Evolutionary conservation across 2,797 vertebrate genomes (phyloP), one percentile per base, ranked within the genome.

Genomic region (Oceanodroma leucorhoa): DNA sequence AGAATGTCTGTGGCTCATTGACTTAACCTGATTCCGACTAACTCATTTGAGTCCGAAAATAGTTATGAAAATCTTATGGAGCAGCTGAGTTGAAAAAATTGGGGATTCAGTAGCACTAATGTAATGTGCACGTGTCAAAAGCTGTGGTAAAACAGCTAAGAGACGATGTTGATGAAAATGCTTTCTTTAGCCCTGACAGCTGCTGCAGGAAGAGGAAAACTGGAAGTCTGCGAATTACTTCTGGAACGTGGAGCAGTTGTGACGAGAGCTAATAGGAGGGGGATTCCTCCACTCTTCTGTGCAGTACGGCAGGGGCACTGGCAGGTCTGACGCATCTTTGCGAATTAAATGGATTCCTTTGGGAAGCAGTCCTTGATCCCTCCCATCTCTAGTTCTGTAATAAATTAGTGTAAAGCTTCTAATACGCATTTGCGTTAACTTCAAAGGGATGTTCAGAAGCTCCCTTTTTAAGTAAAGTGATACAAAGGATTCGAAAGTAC

Each of bases 251-350:
- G 98, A 27, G 99, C 98, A 0, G 97, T 97, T 22, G 99, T 99
- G 93, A 98, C 98, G 16, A 98, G 98, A 96, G 97, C 97, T 8
- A 99, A 99, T 97, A 97, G 99, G 89, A 98, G 99, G 79, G 99
- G 99, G 17, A 97, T 98, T 19, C 97, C 98, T 17, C 98, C 99
- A 0, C 97, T 99, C 5, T 99, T 99, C 95, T 99, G 99, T 9
- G 98, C 99, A 0, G 99, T 99, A 34, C 98, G 99, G 81, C 99
- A 99, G 96, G 99, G 99, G 43, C 99, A 99, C 97, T 99, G 99
- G 98, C 99, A 99, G 99, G 99, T 99, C 96, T 90, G 98, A 24
- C 61, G 38, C 36, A 11, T 16, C 73, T 24, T 1, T 0, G 5
- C 10, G 3, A 10, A 0, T 32, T 61, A 32, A 18, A 14, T 3